Evolutionary conservation across 1,140 invertebrate species (phyloP), one percentile per base, ranked within the genome.

Genomic region (Trichonephila inaurata): DNA sequence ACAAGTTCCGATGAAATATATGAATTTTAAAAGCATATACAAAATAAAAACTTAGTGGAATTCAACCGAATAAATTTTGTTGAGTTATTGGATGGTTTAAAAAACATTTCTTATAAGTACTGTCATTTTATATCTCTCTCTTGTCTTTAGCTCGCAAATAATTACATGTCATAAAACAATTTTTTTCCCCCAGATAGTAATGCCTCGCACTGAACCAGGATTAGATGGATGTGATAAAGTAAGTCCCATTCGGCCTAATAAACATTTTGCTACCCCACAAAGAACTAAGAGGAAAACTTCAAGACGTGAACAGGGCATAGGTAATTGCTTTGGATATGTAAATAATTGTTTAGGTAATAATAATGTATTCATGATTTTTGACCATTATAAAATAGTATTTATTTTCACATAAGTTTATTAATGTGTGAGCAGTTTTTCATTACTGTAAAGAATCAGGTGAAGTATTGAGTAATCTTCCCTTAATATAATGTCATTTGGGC

Each of bases 201-300:
- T 85, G 83, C 51, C 61, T 61, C 44, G 33, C 4, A 24, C 44
- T 24, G 51, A 12, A 8, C 16, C 86, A 85, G 19, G 19, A 21
- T 18, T 85, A 64, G 90, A 85, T 66, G 51, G 12, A 24, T 83
- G 60, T 92, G 72, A 58, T 18, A 40, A 3, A 2, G 85, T 85
- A 28, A 87, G 82, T 19, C 83, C 91, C 28, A 60, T 92, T 40
- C 18, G 61, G 18, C 4, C 24, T n/a, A 44, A 18, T 33, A 92
- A 92, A 60, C 64, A 72, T 33, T 18, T 64, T 7, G 62, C n/a
- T 40, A 93, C 92, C 0, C 92, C 92, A 4, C 28, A 60, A 8
- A 88, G 86, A 89, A 61, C 58, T 28, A 88, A 21, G 24, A 51
- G 92, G 8, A 93, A 93, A 64, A 89, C 92, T 1, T 93, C 86